Base-by-base conservation (phyloP, 92 coral and sea anemone genomes). In the Phenganax marumi region DNA sequence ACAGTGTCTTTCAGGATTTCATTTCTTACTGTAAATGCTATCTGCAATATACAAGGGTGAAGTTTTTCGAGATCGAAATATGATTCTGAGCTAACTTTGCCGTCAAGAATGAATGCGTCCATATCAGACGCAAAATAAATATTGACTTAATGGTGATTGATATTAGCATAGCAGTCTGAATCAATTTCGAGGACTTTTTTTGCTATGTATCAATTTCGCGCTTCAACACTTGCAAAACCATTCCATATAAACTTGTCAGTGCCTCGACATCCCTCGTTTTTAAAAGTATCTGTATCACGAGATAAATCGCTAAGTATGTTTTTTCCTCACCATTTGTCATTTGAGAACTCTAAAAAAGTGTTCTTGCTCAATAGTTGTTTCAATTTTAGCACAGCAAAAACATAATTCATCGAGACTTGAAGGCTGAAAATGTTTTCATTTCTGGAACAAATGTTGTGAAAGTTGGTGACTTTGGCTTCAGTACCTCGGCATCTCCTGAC, bases 401-500 rank as follows among this genome's bases (percentile, higher is more conserved):
- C 81, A 96, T 96, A 10, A 96, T 96, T 52, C 99, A 96, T 52
- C 91, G 99, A 57, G 99, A 96, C 70, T 89, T 96, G 70, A 96
- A 96, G 81, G 99, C 99, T 4, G 99, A 96, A 81, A 96, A 96
- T 81, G 97, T 96, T 23, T 96, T 96, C 75, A 91, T 96, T 46
- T 94, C 99, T 58, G 99, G 96, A 0, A 91, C 96, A 10, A 92
- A 91, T 85, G 85, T 90, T 33, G 99, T 96, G 50, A 96, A 96
- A 85, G 97, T 96, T 75, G 99, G 99, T 1, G 99, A 96, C 84
- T 96, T 96, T 64, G 99, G 99, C 23, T 96, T 96, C 78, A 96
- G 99, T 52, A 96, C 99, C 0, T 87, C 90, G 24, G 86, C 99
- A 7, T 82, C 96, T 1, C 90, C 91, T 57, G 93, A 93, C 53